phyloP scores from a whole-genome alignment of 2,797 vertebrate genomes.

The Sus cebifrons region DNA sequence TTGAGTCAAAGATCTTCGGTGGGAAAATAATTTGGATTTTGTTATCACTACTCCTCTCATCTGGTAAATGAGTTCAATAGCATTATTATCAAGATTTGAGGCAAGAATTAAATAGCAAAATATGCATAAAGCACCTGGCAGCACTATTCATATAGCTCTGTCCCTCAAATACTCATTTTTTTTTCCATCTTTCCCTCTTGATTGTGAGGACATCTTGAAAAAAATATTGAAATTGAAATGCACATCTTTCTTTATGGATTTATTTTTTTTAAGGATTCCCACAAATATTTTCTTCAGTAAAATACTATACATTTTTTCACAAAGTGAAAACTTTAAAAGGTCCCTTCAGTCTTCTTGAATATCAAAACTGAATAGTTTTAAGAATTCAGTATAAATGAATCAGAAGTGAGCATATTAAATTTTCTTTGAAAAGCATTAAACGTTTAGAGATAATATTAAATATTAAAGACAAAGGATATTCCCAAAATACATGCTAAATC shows the following conservation, averaged over 20 bases:
- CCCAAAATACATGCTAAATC: not conserved
- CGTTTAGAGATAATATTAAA: conserved; percentile 9
- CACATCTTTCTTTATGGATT: not conserved
- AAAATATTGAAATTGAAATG: not conserved
- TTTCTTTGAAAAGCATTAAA: conserved; percentile 53
- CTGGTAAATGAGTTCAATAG: not conserved
- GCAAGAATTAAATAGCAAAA: conserved; percentile 12
- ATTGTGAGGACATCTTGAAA: not conserved
- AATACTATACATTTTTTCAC: not conserved
- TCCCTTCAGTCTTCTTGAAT: not conserved
- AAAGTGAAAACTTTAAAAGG: conserved; percentile 7
- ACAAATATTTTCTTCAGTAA: not conserved
- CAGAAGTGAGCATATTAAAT: not conserved
- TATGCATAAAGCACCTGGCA: not conserved
- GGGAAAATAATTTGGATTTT: not conserved
- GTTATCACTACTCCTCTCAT: not conserved
- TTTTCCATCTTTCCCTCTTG: not conserved
- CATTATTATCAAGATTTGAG: not conserved
- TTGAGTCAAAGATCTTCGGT: not conserved
- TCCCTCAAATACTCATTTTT: not conserved
- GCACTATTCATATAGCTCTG: not conserved
- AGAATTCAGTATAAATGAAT: conserved; percentile 54
- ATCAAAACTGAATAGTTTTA: conserved; percentile 45
- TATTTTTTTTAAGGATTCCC: not conserved
- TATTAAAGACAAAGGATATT: conserved; percentile 32